Base-by-base conservation (phyloP, 2,797 vertebrate species). In the Rhadinocentrus ornatus region DNA sequence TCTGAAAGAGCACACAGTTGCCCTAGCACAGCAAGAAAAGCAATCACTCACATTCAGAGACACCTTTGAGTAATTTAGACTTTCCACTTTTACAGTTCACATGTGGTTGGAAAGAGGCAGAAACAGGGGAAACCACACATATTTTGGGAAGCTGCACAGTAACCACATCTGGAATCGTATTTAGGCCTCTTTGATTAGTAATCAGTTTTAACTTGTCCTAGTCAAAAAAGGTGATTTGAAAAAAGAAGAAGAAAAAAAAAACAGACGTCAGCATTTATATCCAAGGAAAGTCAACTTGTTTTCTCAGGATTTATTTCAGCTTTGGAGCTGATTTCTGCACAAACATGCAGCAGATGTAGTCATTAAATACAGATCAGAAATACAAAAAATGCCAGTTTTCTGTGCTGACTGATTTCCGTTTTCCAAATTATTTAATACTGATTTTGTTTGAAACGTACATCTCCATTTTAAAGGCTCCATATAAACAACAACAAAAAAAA, bases 1-100 rank as follows among this genome's bases (percentile, higher is more conserved):
- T 78, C 27, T 54, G 31, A 62, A 29, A 54, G 18, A 37, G 29
- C 1, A 8, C 32, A 57, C 73, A 26, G 15, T 20, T 52, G 64
- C 58, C 50, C n/a, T 31, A 69, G 77, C 69, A 58, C 32, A 46
- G 63, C 69, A 50, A 52, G 37, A 15, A 39, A 53, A 67, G 65
- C 66, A 64, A 81, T 85, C 73, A 12, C 22, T 86, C 84, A 73
- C 65, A 27, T 22, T 62, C 62, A 34, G 52, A 41, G 55, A 44
- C 70, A 66, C 50, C 61, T 71, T 68, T 72, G 20, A 68, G 65
- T 70, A 24, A 63, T 73, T 74, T 26, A 72, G n/a, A 69, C 44
- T 53, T 53, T 60, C 57, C 67, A 18, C 37, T 69, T 4, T 27
- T 58, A 65, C 56, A 16, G 24, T 65, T 63, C 37, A 31, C 62